Evolutionary conservation across 2,113 vertebrate genomes (phyloP).

Genomic region (Clinocottus analis): DNA sequence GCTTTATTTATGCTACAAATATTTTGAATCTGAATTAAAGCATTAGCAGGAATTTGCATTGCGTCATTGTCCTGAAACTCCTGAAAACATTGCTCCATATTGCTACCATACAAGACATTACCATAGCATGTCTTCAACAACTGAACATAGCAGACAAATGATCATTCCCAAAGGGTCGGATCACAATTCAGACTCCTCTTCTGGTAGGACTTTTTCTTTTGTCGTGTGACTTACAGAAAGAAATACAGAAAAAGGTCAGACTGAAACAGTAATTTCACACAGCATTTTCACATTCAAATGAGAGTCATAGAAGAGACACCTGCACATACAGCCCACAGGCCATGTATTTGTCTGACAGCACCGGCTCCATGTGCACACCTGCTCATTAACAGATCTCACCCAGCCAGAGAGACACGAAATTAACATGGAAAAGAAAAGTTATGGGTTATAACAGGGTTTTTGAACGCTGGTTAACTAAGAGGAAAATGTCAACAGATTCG

Average conservation of each 20-base stretch:
- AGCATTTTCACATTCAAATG: neutral
- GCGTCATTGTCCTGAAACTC: neutral
- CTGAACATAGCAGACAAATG: neutral
- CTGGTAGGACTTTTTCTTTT: neutral
- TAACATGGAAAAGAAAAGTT: conserved; percentile 29
- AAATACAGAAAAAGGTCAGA: neutral
- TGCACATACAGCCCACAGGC: neutral
- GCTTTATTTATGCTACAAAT: too few relatives aligned
- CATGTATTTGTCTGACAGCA: neutral
- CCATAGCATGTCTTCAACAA: neutral
- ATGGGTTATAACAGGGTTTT: conserved; percentile 31
- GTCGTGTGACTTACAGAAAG: neutral
- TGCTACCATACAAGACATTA: neutral
- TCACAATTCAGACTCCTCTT: neutral
- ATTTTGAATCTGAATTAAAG: neutral
- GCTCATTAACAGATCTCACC: conserved; percentile 27
- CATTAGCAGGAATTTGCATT: neutral
- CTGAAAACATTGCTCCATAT: neutral
- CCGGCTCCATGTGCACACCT: neutral
- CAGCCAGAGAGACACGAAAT: conserved; percentile 16
- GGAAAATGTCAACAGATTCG: conserved; percentile 55
- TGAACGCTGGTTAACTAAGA: conserved; percentile 41
- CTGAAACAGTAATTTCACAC: neutral
- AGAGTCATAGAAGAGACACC: neutral
- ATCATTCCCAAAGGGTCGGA: neutral